Evolutionary conservation across 2,797 vertebrate genomes (phyloP).

Genomic region (Petrocephalus sullivani): DNA sequence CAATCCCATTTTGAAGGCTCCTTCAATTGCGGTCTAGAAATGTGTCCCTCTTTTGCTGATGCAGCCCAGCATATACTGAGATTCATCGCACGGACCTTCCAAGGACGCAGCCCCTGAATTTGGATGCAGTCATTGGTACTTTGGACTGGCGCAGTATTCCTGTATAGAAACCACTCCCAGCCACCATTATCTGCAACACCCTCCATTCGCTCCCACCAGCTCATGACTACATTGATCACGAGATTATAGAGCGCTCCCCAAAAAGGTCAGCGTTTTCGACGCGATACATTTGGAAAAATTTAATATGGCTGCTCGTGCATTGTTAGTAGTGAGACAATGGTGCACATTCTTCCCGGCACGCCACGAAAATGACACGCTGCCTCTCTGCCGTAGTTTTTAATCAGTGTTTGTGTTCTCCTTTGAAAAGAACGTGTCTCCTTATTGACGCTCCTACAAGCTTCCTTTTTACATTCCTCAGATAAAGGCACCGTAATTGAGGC

Average conservation of each 20-base stretch:
- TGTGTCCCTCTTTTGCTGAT: neutral
- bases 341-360: neutral
- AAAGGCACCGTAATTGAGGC: neutral
- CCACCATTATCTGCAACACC: neutral
- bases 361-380: neutral
- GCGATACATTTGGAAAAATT: neutral
- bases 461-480: neutral
- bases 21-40: neutral
- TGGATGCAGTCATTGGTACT: neutral
- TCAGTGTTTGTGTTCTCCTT: neutral
- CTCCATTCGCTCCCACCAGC: neutral
- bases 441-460: constrained; percentile 17
- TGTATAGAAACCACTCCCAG: neutral
- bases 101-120: neutral
- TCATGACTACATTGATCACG: neutral
- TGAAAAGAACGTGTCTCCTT: constrained; percentile 16
- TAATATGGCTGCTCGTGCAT: neutral
- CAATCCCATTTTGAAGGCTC: neutral
- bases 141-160: neutral
- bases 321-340: neutral
- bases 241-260: neutral
- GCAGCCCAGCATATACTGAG: neutral
- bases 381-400: constrained; percentile 6
- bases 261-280: neutral
- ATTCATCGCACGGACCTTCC: neutral